phyloP scores from a whole-genome alignment of 2,888 invertebrate genomes.

The Mycogona germanica region DNA sequence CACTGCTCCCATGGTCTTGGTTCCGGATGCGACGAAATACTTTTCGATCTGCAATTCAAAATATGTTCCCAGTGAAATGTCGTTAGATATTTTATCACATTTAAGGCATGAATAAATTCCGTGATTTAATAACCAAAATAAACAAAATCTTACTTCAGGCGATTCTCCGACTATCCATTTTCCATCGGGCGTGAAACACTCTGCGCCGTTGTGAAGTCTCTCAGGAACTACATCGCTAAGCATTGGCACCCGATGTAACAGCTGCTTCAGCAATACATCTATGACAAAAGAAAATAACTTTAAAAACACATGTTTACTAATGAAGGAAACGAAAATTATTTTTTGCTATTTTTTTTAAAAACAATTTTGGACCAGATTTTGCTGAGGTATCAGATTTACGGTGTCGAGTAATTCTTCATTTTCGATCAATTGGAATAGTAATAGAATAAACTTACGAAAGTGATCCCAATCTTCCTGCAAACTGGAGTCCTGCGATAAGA shows the following conservation, averaged over 20 bases:
- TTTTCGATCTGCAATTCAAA: conserved; percentile 64
- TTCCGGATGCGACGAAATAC: conserved; percentile 86
- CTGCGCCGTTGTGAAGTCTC: conserved; percentile 74
- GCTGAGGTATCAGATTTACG: too few species aligned
- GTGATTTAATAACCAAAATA: not conserved
- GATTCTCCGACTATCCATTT: conserved; percentile 91
- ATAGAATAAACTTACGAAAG: conserved; percentile 46
- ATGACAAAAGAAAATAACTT: conserved; percentile 19
- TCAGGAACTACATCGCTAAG: conserved; percentile 62
- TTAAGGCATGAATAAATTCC: not conserved
- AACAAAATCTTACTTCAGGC: conserved; percentile 67
- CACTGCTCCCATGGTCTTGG: conserved; percentile 92
- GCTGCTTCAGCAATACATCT: conserved; percentile 67
- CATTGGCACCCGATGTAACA: conserved; percentile 68
- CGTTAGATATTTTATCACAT: not conserved
- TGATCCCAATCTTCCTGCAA: conserved; percentile 92
- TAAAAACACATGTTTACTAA: too few species aligned
- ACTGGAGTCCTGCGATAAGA: conserved; percentile 29
- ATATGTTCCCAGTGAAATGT: not conserved
- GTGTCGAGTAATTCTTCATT: too few species aligned
- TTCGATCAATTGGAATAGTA: not conserved
- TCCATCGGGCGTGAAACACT: conserved; percentile 94
- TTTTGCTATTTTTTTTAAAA: too few species aligned
- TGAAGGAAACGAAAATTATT: too few species aligned
- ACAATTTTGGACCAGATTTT: too few species aligned